Base-by-base conservation (phyloP, 2,113 vertebrate species). In the Chloroceryle aenea region DNA sequence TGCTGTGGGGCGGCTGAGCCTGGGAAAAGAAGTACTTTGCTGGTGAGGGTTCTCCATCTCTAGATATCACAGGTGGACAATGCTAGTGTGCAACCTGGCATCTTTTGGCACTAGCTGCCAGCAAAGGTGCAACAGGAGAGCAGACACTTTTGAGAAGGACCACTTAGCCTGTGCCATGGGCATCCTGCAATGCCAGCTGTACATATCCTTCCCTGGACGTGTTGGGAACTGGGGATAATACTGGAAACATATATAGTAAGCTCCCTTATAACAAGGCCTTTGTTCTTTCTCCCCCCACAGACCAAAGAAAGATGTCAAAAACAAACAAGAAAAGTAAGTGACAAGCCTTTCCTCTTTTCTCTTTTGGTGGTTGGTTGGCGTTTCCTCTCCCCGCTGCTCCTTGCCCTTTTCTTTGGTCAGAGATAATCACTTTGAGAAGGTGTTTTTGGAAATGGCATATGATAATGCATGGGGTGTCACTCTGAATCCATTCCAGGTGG, bases 321-420 rank as follows among this genome's bases (percentile, higher is more conserved):
- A 98, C 96, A 98, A 98, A 97, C 99, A 95, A 99, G 99, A 99
- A 99, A 99, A 99, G 99, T 99, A 99, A 99, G 99, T 99, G 98
- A 87, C 63, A 32, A 76, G 64, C 82, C 56, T 95, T 96, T 87
- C 71, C 59, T 97, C 45, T 68, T 82, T 78, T 81, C 73, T 85
- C 69, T 95, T 86, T 93, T 85, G 95, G 95, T 96, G 59, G 68
- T 96, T 93, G 93, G 87, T 94, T 96, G 91, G 83, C 30, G 10
- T 80, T 93, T 94, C 92, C 78, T 96, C 45, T 95, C 75, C 88
- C 83, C 82, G 94, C 66, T 89, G 40, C 90, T 90, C 93, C 84
- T 45, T 64, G 59, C 85, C 90, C 52, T 56, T 96, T 94, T 58
- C 83, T 94, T 72, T 92, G 91, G 77, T 94, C 88, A 87, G 72